Base-by-base conservation (phyloP, 2,888 invertebrate genomes). In the Aproaerema taeniolella region DNA sequence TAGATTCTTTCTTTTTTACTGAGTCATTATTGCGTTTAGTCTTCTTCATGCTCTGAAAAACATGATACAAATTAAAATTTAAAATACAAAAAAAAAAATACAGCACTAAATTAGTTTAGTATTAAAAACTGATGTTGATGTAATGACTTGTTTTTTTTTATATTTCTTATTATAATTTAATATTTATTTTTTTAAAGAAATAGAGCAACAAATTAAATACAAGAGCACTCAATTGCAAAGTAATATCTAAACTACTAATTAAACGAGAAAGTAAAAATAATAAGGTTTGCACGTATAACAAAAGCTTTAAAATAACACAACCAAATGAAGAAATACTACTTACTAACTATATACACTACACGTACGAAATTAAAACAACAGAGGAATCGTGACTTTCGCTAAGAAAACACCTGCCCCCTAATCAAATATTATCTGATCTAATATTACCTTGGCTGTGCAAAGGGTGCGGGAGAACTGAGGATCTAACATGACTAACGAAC, bases 371-470 rank as follows among this genome's bases (percentile, higher is more conserved):
- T 39, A 45, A 46, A 43, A 41, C 42, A 50, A 43, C 42, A 49
- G 2, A 12, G 25, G 17, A 34, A 31, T 33, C 28, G 30, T 31
- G 34, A 39, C 39, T 36, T 36, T 31, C 29, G 12, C 20, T 45
- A 47, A 38, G 20, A 31, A 47, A 48, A 52, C 47, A 50, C 66
- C 68, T 73, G 46, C 45, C 52, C 53, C 58, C 60, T 72, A 61
- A 73, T 71, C 75, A 73, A 76, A 76, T 77, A 74, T 74, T 75
- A 71, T 74, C 62, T 65, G 66, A 73, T 73, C 66, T 66, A 76
- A 80, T 80, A 80, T 69, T 67, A 67, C 67, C 67, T 63, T 42
- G 43, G 46, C 31, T 42, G 45, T 43, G 41, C 40, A 45, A 53
- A 53, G 53, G 52, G 53, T 33, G 50, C 42, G 45, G 8, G 53